Evolutionary conservation across 2,113 vertebrate genomes (phyloP), one percentile per base, ranked within the genome.

Genomic region (Perccottus glenii): DNA sequence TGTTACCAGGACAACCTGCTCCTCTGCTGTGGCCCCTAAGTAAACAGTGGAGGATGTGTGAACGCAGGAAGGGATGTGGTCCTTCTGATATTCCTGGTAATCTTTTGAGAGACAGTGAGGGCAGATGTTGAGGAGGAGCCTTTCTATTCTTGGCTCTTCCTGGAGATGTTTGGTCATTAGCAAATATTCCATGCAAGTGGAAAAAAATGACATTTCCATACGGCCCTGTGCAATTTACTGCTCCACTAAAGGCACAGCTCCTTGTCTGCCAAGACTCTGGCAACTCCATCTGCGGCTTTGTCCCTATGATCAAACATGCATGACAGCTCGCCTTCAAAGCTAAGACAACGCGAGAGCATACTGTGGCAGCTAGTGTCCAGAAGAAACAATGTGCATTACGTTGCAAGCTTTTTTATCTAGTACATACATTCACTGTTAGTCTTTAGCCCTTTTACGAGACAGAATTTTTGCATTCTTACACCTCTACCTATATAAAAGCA

Each of bases 271-370:
- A 81, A 84, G 82, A 78, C 15, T 50, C 42, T 47, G 72, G 51
- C 61, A 71, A 71, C 83, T 87, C 74, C 71, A 61, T 75, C 72
- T 81, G 76, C 70, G 66, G 85, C 53, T 75, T 80, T 78, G 75
- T 60, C 66, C 70, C 70, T 84, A 60, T 84, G 87, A 92, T 91
- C 84, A 91, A 91, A 87, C 87, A 89, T 89, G 85, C 86, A 91
- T 90, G 85, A 87, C 86, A 87, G 73, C 76, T 88, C 64, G 79
- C 67, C 80, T 89, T 91, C 85, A 89, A 87, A 91, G 89, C 81
- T 81, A 52, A 86, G 76, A 87, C 83, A 79, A 78, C 76, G 69
- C 88, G 80, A 67, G 78, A 53, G 66, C 58, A 67, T 68, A 65
- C 48, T 66, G 70, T 75, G 75, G 75, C 75, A 68, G 73, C 79